Conservation (phyloP, 2,888 invertebrate species). For the Stenoptilia bipunctidactyla region DNA sequence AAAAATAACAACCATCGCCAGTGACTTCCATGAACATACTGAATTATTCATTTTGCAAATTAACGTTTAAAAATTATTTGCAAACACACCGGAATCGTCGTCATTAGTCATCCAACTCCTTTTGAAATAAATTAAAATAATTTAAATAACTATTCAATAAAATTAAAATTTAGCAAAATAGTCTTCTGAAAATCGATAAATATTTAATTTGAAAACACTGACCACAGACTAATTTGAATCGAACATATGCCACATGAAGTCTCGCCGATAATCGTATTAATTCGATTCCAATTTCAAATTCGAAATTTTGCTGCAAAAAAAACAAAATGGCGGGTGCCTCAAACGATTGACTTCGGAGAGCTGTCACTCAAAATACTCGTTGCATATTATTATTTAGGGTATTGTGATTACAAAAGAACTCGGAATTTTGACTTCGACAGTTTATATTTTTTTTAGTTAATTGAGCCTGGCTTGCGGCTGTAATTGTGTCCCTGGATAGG, state of each 20-base stretch:
- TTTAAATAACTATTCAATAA: too few species aligned
- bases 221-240: conserved; percentile 29
- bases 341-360: conserved; percentile 25
- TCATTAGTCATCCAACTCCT: too few species aligned
- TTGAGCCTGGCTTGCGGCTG: conserved; percentile 51
- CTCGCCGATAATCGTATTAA: conserved; percentile 62
- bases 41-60: too few species aligned
- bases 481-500: conserved; percentile 42
- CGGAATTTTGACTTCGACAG: conserved; percentile 37
- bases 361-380: conserved; percentile 52
- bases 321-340: conserved; percentile 27
- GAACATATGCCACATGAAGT: conserved; percentile 60
- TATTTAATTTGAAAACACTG: neutral
- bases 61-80: too few species aligned
- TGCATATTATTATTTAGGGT: conserved; percentile 56
- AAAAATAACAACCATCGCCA: too few species aligned
- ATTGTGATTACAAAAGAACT: conserved; percentile 33
- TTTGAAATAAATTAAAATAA: too few species aligned
- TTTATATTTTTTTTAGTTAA: conserved; percentile 24
- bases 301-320: conserved; percentile 24
- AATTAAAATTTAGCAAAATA: too few species aligned
- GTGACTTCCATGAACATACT: too few species aligned
- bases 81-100: too few species aligned
- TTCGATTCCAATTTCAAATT: conserved; percentile 39
- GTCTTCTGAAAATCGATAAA: too few species aligned